Conservation (phyloP, 1,140 invertebrate genomes). For the Bombus soroeensis region DNA sequence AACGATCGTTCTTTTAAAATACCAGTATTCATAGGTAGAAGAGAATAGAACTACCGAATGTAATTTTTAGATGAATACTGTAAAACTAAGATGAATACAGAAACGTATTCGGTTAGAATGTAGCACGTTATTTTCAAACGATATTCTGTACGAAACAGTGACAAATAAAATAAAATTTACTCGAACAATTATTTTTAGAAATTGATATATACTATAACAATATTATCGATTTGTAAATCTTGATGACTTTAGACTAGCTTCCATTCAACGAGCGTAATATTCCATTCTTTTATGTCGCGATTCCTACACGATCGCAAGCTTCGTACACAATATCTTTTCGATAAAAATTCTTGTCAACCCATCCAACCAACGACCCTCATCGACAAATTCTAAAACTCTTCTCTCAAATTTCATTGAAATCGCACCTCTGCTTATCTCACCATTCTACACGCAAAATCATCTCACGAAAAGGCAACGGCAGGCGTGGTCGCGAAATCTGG, state of each 20-base stretch:
- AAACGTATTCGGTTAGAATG: background rate
- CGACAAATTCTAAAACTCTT: background rate
- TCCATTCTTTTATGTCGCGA: no score
- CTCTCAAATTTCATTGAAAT: background rate
- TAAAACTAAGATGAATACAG: background rate
- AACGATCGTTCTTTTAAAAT: background rate
- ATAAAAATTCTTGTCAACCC: no score
- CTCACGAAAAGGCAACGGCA: constrained; percentile 33
- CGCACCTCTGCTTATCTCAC: background rate
- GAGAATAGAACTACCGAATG: background rate
- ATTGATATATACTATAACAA: background rate
- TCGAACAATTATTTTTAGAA: background rate
- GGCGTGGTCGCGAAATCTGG: constrained; percentile 64
- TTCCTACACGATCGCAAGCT: background rate
- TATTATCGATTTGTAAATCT: background rate
- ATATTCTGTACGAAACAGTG: background rate
- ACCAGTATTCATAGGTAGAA: no score
- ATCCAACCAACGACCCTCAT: no score
- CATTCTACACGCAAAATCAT: background rate
- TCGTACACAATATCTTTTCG: background rate
- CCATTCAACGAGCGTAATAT: background rate
- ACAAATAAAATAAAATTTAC: background rate
- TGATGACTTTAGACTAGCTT: background rate
- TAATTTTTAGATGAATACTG: background rate
- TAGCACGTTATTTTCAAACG: background rate